A percentile compares a stretch with the other conserved stretches of the same genome.
phyloP scores from a whole-genome alignment of 2,113 vertebrate genomes.

The Colius striatus region DNA sequence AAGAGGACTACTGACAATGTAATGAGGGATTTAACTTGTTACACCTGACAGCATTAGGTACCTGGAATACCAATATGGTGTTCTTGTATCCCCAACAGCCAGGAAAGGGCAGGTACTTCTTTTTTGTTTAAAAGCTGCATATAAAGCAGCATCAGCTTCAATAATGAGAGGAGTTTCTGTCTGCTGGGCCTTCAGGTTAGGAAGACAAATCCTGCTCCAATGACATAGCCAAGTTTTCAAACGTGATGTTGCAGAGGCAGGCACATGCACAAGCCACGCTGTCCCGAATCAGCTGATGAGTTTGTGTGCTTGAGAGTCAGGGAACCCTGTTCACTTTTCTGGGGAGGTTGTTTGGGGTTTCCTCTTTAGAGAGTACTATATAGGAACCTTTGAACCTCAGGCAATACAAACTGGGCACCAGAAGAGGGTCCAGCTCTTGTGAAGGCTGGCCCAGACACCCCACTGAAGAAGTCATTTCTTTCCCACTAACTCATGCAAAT shows the following conservation, averaged over 20 bases:
- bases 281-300: neutral
- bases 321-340: neutral
- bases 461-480: neutral
- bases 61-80: neutral
- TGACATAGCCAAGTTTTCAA: neutral
- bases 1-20: neutral
- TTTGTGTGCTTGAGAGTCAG: neutral
- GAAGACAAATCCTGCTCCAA: neutral
- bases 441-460: neutral
- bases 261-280: neutral
- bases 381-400: neutral
- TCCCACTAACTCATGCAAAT: neutral
- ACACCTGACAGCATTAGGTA: neutral
- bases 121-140: neutral
- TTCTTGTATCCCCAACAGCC: neutral
- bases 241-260: neutral
- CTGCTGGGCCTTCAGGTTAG: neutral
- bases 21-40: neutral
- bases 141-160: neutral
- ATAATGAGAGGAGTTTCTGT: neutral
- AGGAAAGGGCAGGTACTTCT: neutral
- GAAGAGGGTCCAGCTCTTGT: neutral
- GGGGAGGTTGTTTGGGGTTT: neutral
- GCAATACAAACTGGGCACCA: neutral
- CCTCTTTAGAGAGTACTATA: neutral